These are phyloP conservation scores for Rhinichthys osculus DNA, from an alignment of 2,797 vertebrate genomes.

Conservation along the genomic window DNA sequence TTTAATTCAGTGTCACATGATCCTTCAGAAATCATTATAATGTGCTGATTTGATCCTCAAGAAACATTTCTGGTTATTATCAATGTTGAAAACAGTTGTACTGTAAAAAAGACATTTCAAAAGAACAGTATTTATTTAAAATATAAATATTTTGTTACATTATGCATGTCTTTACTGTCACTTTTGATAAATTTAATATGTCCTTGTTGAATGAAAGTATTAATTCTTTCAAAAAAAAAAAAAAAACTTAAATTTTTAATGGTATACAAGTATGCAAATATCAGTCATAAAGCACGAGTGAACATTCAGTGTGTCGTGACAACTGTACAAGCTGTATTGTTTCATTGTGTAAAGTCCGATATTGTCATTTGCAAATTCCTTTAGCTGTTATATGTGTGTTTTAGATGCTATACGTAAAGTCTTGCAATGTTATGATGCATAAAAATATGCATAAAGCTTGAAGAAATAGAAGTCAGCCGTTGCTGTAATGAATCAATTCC, in stretches of 20 bases:
- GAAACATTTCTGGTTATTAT: neutral
- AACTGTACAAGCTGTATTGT: no score
- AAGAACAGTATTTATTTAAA: neutral
- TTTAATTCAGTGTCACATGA: neutral
- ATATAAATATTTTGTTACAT: neutral
- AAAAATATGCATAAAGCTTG: neutral
- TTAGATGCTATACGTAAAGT: neutral
- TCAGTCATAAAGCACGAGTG: constrained; percentile 50
- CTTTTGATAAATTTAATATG: neutral
- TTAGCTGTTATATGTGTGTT: neutral
- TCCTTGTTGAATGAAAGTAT: neutral
- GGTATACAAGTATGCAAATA: constrained; percentile 61
- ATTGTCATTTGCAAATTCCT: neutral
- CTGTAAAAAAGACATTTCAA: no score
- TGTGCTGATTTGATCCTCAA: neutral
- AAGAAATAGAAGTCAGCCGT: neutral
- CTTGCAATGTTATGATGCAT: neutral
- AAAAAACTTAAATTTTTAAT: neutral
- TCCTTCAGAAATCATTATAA: neutral
- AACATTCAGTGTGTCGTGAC: neutral
- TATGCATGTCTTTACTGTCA: neutral
- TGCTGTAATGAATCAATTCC: constrained; percentile 43
- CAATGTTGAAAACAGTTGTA: no score
- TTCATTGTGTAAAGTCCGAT: neutral
- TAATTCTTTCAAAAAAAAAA: neutral